Percentiles rank a stretch among this genome's conserved stretches.
phyloP scores from a whole-genome alignment of 2,888 invertebrate genomes.

The Nasonovia ribisnigri region DNA sequence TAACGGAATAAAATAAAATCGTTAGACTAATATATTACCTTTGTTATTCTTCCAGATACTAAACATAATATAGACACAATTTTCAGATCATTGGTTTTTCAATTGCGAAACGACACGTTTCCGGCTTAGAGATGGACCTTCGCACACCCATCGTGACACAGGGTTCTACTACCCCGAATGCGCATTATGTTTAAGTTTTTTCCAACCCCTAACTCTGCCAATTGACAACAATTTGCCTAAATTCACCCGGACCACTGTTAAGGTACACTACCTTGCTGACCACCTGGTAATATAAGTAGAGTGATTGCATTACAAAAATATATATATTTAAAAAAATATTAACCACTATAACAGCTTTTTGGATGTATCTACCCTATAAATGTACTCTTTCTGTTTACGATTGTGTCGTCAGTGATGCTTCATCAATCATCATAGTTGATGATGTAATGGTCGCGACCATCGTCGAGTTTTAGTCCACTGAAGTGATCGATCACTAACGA shows the following conservation, averaged over 20 bases:
- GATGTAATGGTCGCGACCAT: not conserved
- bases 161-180: not conserved
- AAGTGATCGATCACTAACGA: not conserved
- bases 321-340: too few species aligned
- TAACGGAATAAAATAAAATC: not conserved
- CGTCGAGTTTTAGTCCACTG: not conserved
- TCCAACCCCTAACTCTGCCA: not conserved
- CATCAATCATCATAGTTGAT: not conserved
- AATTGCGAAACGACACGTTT: not conserved
- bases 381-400: not conserved
- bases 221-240: not conserved
- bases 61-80: not conserved
- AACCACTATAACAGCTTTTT: not conserved
- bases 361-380: not conserved
- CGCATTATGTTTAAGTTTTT: not conserved
- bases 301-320: too few species aligned
- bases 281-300: not conserved
- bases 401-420: not conserved
- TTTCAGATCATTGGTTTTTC: not conserved
- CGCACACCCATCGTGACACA: not conserved
- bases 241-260: not conserved
- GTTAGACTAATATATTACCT: not conserved
- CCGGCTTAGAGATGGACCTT: not conserved
- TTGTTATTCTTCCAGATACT: not conserved
- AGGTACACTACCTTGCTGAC: not conserved